Percentiles rank a stretch among this genome's conserved stretches.
These are phyloP conservation scores for Drosophila sechellia DNA, from an alignment of 1,140 invertebrate species.

Conservation along the genomic window DNA sequence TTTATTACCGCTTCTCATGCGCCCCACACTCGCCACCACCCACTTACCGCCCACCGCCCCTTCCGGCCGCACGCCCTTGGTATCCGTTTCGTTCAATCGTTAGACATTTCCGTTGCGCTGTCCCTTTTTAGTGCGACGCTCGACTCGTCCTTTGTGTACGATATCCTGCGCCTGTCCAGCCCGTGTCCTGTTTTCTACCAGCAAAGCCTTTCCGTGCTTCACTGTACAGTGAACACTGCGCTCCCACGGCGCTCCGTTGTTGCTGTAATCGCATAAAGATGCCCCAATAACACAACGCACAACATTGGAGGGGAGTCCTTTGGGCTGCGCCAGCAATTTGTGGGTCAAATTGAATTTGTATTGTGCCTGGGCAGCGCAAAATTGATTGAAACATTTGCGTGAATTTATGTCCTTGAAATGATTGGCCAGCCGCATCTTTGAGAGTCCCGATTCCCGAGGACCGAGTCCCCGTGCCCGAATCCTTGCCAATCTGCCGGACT, in stretches of 20 bases:
- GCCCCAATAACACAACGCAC: slow-evolving; percentile 76
- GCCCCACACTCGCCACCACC: background rate
- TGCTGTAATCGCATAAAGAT: slow-evolving; percentile 79
- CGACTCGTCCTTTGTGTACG: slow-evolving; percentile 64
- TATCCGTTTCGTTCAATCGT: slow-evolving; percentile 75
- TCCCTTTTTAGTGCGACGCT: slow-evolving; percentile 71
- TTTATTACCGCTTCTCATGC: slow-evolving; percentile 65
- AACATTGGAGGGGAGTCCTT: slow-evolving; percentile 47
- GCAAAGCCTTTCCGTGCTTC: slow-evolving; percentile 13
- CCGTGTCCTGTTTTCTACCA: slow-evolving; percentile 29
- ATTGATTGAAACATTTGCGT: slow-evolving; percentile 83
- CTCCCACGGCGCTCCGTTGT: slow-evolving; percentile 48
- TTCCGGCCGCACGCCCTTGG: slow-evolving; percentile 38
- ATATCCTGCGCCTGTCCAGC: slow-evolving; percentile 37
- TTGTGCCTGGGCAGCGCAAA: slow-evolving; percentile 71
- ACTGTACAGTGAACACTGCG: slow-evolving; percentile 26
- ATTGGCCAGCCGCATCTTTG: slow-evolving; percentile 72
- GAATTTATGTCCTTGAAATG: slow-evolving; percentile 82
- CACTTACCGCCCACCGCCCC: slow-evolving; percentile 5
- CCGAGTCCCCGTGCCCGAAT: slow-evolving; percentile 7
- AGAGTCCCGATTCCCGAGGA: slow-evolving; percentile 13
- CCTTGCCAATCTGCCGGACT: slow-evolving; percentile 31
- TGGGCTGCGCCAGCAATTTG: slow-evolving; percentile 74
- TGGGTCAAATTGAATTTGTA: slow-evolving; percentile 83
- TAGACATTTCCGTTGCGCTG: slow-evolving; percentile 79